Percentiles rank a stretch among this genome's conserved stretches.
These are phyloP conservation scores for Carettochelys insculpta DNA, from an alignment of 2,113 vertebrate genomes.

Conservation along the genomic window DNA sequence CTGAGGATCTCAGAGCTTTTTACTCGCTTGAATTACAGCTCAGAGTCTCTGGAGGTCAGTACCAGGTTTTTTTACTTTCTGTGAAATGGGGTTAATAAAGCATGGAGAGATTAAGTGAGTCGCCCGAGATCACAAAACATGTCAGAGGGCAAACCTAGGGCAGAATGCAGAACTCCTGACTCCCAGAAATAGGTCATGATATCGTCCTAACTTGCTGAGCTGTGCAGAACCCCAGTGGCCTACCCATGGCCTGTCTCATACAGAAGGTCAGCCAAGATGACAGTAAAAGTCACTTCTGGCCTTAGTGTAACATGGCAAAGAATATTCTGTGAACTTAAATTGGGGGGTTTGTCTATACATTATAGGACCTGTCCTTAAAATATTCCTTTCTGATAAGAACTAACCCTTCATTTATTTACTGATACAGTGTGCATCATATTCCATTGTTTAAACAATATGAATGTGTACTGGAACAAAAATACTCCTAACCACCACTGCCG, in stretches of 20 bases:
- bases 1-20: not conserved
- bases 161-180: not conserved
- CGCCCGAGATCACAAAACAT: not conserved
- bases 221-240: not conserved
- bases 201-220: not conserved
- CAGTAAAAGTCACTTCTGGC: not conserved
- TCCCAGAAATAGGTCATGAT: not conserved
- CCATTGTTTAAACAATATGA: rapidly evolving
- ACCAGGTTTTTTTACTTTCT: not conserved
- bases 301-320: not conserved
- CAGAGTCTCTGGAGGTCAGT: not conserved
- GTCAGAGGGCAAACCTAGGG: not conserved
- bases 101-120: not conserved
- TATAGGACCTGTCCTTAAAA: not conserved
- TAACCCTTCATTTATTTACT: rapidly evolving
- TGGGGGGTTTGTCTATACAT: not conserved
- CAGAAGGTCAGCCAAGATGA: not conserved
- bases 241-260: not conserved
- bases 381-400: not conserved
- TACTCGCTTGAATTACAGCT: not conserved
- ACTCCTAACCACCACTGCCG: not conserved
- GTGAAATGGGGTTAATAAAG: not conserved
- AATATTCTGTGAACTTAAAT: not conserved
- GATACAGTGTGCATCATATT: not conserved
- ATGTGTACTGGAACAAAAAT: not conserved